Base-by-base conservation (phyloP, 2,113 vertebrate genomes). In the Nematolebias whitei region DNA sequence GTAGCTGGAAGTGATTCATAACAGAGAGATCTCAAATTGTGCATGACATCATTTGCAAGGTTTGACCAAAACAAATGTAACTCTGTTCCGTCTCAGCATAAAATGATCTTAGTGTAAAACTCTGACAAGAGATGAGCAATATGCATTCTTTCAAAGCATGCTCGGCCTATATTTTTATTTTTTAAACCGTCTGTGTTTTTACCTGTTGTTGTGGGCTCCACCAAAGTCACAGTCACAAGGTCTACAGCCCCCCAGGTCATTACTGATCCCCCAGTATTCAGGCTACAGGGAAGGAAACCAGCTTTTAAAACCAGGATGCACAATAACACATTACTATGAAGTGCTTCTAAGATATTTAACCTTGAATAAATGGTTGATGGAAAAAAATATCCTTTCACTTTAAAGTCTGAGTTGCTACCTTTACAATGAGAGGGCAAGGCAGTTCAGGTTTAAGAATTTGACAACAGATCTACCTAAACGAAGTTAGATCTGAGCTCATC, bases 181-280 rank as follows among this genome's bases (percentile, higher is more conserved):
- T 39, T 14, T 2, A 15, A 15, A 5, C 12, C 16, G 20, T 18
- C 12, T 23, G 74, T 24, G 50, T 14, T 23, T 73, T 29, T 83
- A 95, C 95, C 92, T 93, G 80, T 94, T 96, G 86, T 84, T 94
- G 82, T 91, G 91, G 65, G 95, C 87, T 68, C 94, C 95, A 24
- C 95, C 94, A 40, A 97, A 96, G 82, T 97, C 94, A 5, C 94
- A 98, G 80, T 93, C 90, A 1, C 95, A 97, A 12, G 92, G 76
- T 68, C 92, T 84, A 89, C 95, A 96, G 68, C 95, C 95, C 0
- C 84, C 84, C 52, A 93, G 4, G 38, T 95, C 93, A 4, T 92
- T 87, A 77, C 94, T 95, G 69, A 98, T 92, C 40, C 94, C 93
- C 95, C 95, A 98, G 88, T 94, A 95, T 82, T 96, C 91, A 0